phyloP scores from a whole-genome alignment of 2,797 vertebrate genomes.

The Epinephelus awoara region DNA sequence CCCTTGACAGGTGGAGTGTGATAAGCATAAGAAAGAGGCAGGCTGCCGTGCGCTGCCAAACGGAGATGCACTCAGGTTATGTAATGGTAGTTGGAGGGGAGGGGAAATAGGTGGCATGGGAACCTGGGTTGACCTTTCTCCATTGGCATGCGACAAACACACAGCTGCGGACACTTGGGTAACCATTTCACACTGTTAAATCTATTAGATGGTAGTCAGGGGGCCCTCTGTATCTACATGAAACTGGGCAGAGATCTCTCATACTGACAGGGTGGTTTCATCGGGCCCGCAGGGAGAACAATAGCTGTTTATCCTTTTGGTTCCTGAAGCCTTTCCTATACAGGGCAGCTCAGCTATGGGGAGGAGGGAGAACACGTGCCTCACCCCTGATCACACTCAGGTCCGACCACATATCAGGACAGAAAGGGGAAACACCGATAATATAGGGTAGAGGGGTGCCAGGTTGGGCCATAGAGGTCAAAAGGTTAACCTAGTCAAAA shows the following conservation, averaged over 20 bases:
- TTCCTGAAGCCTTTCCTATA: constrained; percentile 81
- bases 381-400: constrained; percentile 51
- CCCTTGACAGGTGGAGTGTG: constrained; percentile 71
- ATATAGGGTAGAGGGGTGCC: constrained; percentile 10
- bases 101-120: constrained; percentile 33
- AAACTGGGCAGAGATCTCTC: constrained; percentile 60
- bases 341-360: constrained; percentile 52
- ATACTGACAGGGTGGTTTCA: constrained; percentile 76
- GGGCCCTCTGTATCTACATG: constrained; percentile 36
- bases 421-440: constrained; percentile 14
- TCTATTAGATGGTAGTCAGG: constrained; percentile 17
- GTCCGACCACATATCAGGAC: constrained; percentile 36
- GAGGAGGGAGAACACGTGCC: constrained; percentile 69
- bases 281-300: constrained; percentile 72
- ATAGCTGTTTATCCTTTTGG: constrained; percentile 80
- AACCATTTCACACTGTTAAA: constrained; percentile 42
- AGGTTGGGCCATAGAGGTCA: not conserved
- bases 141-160: constrained; percentile 35
- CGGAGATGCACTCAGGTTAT: constrained; percentile 60
- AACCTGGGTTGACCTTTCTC: constrained; percentile 52
- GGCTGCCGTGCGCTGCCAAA: constrained; percentile 51
- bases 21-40: constrained; percentile 73
- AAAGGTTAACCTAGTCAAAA: constrained; percentile 26
- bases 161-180: constrained; percentile 33
- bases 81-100: constrained; percentile 20